phyloP scores from a whole-genome alignment of 2,797 vertebrate species.

The Crenichthys baileyi region DNA sequence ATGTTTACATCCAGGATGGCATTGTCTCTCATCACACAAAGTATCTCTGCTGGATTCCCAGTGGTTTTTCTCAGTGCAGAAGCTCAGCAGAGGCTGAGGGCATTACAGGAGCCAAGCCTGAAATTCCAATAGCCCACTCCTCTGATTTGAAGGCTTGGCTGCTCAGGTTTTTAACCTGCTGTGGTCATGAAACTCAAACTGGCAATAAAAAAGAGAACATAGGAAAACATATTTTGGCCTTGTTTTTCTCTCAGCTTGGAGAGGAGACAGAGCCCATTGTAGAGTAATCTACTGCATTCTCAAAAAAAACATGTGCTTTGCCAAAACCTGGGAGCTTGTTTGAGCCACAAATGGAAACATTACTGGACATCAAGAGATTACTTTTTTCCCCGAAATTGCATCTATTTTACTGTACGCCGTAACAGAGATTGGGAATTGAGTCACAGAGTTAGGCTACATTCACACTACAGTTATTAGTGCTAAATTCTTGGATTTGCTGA shows the following conservation, averaged over 20 bases:
- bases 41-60: slow-evolving; percentile 46
- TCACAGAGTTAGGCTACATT: neutral
- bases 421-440: neutral
- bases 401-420: slow-evolving; percentile 26
- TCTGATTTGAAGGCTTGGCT: slow-evolving; percentile 35
- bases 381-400: neutral
- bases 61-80: slow-evolving; percentile 35
- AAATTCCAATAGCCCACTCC: slow-evolving; percentile 28
- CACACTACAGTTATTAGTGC: too few relatives aligned
- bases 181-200: slow-evolving; percentile 77
- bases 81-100: slow-evolving; percentile 18
- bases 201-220: slow-evolving; percentile 53
- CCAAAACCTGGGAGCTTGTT: slow-evolving; percentile 29
- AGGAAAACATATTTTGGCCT: slow-evolving; percentile 16
- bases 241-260: slow-evolving; percentile 24
- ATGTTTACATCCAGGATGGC: slow-evolving; percentile 20
- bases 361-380: neutral
- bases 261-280: slow-evolving; percentile 33
- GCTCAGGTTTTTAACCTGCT: slow-evolving; percentile 72
- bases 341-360: slow-evolving; percentile 28
- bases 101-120: slow-evolving; percentile 7
- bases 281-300: slow-evolving; percentile 37
- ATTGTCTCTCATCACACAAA: slow-evolving; percentile 19
- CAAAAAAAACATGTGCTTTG: slow-evolving; percentile 35
- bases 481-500: neutral